A percentile compares a stretch with the other conserved stretches of the same genome.
Evolutionary conservation across 2,888 invertebrate species (phyloP).

Genomic region (Drosophila putrida): DNA sequence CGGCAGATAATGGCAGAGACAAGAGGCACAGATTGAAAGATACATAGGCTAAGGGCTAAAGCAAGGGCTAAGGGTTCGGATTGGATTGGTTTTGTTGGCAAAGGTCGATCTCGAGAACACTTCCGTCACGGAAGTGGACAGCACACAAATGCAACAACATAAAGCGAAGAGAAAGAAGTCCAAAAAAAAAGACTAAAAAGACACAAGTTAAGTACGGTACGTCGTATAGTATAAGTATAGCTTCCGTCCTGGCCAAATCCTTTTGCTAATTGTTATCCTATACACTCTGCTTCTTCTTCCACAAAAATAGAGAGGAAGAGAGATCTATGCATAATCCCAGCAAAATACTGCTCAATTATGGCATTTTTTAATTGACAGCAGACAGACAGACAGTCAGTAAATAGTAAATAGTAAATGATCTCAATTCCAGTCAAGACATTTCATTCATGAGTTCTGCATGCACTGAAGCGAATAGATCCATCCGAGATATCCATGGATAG

Average conservation of each 20-base stretch:
- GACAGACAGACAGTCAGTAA: conserved; percentile 18
- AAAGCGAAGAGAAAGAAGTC: conserved; percentile 1
- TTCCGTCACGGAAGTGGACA: conserved; percentile 72
- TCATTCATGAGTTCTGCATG: conserved; percentile 53
- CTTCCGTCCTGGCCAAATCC: conserved; percentile 76
- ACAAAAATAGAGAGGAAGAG: background rate
- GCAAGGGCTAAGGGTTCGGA: conserved; percentile 15
- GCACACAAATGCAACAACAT: background rate
- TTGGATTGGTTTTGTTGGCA: background rate
- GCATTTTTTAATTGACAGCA: conserved; percentile 70
- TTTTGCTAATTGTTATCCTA: conserved; percentile 78
- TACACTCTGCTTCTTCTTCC: conserved; percentile 34
- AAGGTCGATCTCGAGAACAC: conserved; percentile 51
- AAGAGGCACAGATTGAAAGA: conserved; percentile 26
- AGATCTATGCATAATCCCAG: conserved; percentile 54
- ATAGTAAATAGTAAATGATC: conserved; percentile 22
- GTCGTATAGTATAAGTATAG: too few species aligned
- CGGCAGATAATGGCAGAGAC: conserved; percentile 45
- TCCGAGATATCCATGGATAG: conserved; percentile 21
- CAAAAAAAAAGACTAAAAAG: conserved; percentile 45
- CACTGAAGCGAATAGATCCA: conserved; percentile 57
- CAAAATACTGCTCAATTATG: conserved; percentile 74
- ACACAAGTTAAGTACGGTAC: conserved; percentile 76
- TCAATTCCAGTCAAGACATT: conserved; percentile 2
- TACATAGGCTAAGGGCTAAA: conserved; percentile 3